A percentile compares a stretch with the other conserved stretches of the same genome.
phyloP scores from a whole-genome alignment of 64 coral and sea anemone genomes.

The Pocillopora damicornis region DNA sequence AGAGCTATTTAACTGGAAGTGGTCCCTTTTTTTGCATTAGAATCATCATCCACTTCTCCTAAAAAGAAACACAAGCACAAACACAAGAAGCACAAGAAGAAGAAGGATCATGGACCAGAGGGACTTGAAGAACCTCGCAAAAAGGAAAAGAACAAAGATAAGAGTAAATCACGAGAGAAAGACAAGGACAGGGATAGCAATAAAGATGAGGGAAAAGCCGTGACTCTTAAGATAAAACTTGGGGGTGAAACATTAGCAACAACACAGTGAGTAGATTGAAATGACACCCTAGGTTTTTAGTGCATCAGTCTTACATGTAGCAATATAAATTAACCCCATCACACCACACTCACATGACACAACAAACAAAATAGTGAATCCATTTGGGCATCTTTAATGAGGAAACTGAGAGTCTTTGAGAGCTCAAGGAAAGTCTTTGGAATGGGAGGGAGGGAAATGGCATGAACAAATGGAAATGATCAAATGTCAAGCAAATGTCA shows the following conservation, averaged over 20 bases:
- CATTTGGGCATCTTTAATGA: too few species aligned
- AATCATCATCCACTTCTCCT: conserved; percentile 64
- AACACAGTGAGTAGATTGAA: conserved; percentile 72
- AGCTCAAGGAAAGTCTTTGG: too few species aligned
- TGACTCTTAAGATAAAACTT: conserved; percentile 94
- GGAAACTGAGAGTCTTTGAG: too few species aligned
- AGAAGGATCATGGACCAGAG: conserved; percentile 64
- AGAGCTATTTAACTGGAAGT: background rate
- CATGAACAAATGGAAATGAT: too few species aligned
- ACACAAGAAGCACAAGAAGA: conserved; percentile 98
- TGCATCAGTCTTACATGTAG: background rate
- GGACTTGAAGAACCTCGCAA: conserved; percentile 56
- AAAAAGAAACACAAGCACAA: conserved; percentile 99
- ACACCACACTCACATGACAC: too few species aligned
- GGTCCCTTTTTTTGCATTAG: background rate
- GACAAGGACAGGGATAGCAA: conserved; percentile 52
- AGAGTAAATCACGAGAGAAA: conserved; percentile 55
- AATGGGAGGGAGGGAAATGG: too few species aligned
- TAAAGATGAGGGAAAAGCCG: conserved; percentile 64
- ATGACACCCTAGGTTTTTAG: background rate
- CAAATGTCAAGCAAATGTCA: too few species aligned
- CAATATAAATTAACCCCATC: too few species aligned
- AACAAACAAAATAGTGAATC: too few species aligned
- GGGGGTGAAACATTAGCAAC: conserved; percentile 90
- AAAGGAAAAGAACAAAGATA: conserved; percentile 50